Evolutionary conservation across 2,888 invertebrate species (phyloP).

Genomic region (Aporophyla nigra): DNA sequence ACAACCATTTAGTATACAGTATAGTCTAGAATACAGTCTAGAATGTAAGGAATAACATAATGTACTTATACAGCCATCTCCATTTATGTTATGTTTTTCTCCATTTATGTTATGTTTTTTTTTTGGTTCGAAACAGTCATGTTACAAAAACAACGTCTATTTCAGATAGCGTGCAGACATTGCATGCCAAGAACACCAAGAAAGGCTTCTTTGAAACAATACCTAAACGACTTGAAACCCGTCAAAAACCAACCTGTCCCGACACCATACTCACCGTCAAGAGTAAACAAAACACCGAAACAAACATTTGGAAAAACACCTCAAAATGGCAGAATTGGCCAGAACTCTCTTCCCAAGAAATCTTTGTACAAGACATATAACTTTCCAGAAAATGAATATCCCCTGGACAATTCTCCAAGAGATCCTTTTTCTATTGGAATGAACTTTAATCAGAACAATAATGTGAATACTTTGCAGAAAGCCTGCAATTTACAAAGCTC

Average conservation of each 20-base stretch:
- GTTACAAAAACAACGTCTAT: constrained; percentile 48
- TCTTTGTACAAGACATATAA: constrained; percentile 66
- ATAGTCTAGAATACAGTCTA: no score
- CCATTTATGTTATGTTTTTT: no score
- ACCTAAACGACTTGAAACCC: constrained; percentile 48
- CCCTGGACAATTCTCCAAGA: constrained; percentile 55
- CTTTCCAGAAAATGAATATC: constrained; percentile 79
- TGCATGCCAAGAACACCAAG: constrained; percentile 69
- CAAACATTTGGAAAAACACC: constrained; percentile 30
- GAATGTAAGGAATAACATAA: no score
- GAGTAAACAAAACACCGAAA: constrained; percentile 29
- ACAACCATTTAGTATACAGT: no score
- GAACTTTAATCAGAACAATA: constrained; percentile 34
- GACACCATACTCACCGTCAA: constrained; percentile 3
- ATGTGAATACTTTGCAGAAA: constrained; percentile 6
- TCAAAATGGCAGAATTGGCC: constrained; percentile 27
- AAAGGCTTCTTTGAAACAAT: constrained; percentile 54
- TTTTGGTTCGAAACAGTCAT: neutral
- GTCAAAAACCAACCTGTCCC: constrained; percentile 16
- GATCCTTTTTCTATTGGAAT: constrained; percentile 42
- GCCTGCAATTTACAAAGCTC: constrained; percentile 13
- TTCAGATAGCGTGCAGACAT: constrained; percentile 71
- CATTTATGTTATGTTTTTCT: no score
- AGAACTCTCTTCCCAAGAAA: constrained; percentile 29
- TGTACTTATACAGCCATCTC: no score